Evolutionary conservation across 2,113 vertebrate genomes (phyloP).

Genomic region (Herpailurus yagouaroundi): DNA sequence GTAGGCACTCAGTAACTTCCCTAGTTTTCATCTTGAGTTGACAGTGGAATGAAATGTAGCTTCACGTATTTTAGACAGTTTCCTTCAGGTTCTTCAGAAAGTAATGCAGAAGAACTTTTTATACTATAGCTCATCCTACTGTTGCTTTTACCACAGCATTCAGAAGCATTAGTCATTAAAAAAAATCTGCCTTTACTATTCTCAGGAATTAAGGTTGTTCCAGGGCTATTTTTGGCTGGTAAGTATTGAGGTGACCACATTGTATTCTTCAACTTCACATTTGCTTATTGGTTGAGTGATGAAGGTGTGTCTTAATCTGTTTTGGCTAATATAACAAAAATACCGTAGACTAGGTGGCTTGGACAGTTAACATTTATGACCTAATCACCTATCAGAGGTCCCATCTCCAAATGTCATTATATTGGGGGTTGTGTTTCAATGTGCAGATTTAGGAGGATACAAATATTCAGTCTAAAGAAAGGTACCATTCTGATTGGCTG

Average conservation of each 20-base stretch:
- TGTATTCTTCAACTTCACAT: not conserved
- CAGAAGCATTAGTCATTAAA: constrained; percentile 22
- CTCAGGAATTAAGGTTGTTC: not conserved
- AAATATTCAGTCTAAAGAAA: not conserved
- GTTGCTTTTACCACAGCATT: not conserved
- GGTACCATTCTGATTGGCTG: not conserved
- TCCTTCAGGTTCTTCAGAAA: not conserved
- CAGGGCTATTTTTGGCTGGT: not conserved
- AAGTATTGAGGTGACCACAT: not conserved
- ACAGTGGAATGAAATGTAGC: not conserved
- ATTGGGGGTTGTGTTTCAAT: not conserved
- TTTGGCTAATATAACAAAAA: not conserved
- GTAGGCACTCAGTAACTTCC: not conserved
- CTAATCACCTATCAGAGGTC: not conserved
- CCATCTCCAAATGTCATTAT: not conserved
- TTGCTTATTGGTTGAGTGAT: not conserved
- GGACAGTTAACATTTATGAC: not conserved
- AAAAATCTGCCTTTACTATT: not conserved
- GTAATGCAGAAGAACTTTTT: not conserved
- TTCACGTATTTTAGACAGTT: not conserved
- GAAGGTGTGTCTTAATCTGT: not conserved
- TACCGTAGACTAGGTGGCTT: not conserved
- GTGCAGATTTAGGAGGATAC: not conserved
- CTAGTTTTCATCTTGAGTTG: not conserved
- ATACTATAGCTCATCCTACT: not conserved